Base-by-base conservation (phyloP, 2,797 vertebrate genomes). In the Streptopelia turtur region DNA sequence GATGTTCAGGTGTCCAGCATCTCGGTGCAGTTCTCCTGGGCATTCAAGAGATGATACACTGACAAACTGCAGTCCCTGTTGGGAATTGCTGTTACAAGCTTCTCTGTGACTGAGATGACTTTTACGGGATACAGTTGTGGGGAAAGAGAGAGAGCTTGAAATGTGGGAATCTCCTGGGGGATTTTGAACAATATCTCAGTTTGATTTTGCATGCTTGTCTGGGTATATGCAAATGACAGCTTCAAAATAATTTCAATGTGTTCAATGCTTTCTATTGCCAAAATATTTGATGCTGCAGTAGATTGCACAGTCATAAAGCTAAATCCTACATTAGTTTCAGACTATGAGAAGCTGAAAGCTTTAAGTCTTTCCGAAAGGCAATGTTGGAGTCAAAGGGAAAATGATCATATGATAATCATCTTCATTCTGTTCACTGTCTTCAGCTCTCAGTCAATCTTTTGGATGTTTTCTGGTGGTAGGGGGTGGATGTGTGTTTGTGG, bases 151-250 rank as follows among this genome's bases (percentile, higher is more conserved):
- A 16, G 43, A 57, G 45, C 17, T 60, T 89, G 56, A 89, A 94
- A 77, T 41, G 15, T 55, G 23, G 72, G 61, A 39, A 53, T 85
- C 60, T 94, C 94, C 69, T 25, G 33, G 33, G 85, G 82, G 85
- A 83, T 71, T 90, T 86, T 83, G 68, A 91, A 80, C 72, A 94
- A 50, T 88, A 50, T 75, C 56, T 87, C 77, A 11, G 63, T 89
- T 90, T 94, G 90, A 92, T 72, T 95, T 92, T 80, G 43, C 78
- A 77, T 90, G 81, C 56, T 64, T 90, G 35, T 59, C 86, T 89
- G 79, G 45, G 6, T 83, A n/a, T 52, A 77, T 77, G 71, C 64
- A 94, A 89, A 94, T 89, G 70, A 77, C 83, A 89, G 33, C 49
- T 89, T 94, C 81, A 82, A 39, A 89, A 94, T 94, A 56, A 87